These are phyloP conservation scores for Tinea pellionella DNA, from an alignment of 2,888 invertebrate genomes.

Conservation along the genomic window DNA sequence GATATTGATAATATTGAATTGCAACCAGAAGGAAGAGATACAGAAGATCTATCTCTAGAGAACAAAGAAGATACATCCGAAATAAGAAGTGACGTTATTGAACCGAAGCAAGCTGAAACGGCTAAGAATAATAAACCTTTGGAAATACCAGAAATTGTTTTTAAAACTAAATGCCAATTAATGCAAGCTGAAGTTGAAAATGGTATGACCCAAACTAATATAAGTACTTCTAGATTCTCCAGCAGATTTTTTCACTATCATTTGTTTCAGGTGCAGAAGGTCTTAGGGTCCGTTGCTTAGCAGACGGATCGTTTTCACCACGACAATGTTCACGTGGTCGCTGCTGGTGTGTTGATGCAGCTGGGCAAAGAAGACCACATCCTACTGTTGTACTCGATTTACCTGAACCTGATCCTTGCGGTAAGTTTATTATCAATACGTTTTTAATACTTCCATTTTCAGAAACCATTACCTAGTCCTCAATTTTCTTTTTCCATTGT, in stretches of 20 bases:
- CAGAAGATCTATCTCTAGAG: slow-evolving; percentile 20
- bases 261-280: slow-evolving; percentile 34
- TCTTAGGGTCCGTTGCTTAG: slow-evolving; percentile 74
- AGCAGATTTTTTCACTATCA: too few relatives aligned
- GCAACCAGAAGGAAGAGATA: neutral
- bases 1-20: slow-evolving; percentile 39
- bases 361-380: slow-evolving; percentile 49
- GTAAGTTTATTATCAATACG: slow-evolving; percentile 27
- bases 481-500: too few relatives aligned
- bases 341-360: slow-evolving; percentile 91
- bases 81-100: slow-evolving; percentile 39
- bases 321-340: slow-evolving; percentile 77
- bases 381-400: slow-evolving; percentile 24
- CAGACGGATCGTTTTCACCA: slow-evolving; percentile 77
- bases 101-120: slow-evolving; percentile 45
- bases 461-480: too few relatives aligned
- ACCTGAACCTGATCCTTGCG: slow-evolving; percentile 38
- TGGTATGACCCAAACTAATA: slow-evolving; percentile 29
- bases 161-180: slow-evolving; percentile 68
- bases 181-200: slow-evolving; percentile 57
- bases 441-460: too few relatives aligned
- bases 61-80: neutral
- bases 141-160: slow-evolving; percentile 36
- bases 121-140: slow-evolving; percentile 31
- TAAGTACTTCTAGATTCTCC: neutral